A percentile compares a stretch with the other conserved stretches of the same genome.
These are phyloP conservation scores for Caenorhabditis brenneri DNA, from an alignment of 1,140 invertebrate species.

Conservation along the genomic window DNA sequence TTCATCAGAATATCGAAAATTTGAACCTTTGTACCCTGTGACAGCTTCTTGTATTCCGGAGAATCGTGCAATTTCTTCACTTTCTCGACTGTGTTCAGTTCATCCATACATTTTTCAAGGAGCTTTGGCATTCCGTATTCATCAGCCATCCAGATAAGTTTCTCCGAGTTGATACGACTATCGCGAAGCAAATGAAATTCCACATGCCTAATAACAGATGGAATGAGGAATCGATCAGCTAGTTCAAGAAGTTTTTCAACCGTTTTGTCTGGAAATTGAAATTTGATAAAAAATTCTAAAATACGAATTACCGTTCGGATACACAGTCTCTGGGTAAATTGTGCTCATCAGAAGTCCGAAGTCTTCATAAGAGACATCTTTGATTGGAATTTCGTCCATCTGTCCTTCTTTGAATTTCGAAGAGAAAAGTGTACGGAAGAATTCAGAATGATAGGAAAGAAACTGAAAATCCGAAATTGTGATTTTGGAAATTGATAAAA, in stretches of 20 bases:
- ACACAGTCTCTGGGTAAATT: neutral
- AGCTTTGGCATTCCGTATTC: neutral
- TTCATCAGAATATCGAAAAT: conserved; percentile 65
- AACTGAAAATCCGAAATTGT: too few relatives aligned
- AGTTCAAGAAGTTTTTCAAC: neutral
- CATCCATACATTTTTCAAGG: neutral
- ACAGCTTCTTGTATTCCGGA: neutral
- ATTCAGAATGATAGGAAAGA: too few relatives aligned
- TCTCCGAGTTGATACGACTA: neutral
- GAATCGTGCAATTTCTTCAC: neutral
- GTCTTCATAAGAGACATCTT: neutral
- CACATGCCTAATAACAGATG: neutral
- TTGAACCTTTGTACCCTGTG: neutral
- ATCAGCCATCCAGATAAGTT: neutral
- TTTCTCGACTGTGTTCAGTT: neutral
- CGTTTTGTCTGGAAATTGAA: too few relatives aligned
- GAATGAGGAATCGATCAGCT: neutral
- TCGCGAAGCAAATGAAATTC: neutral
- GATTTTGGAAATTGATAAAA: neutral
- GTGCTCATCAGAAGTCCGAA: neutral
- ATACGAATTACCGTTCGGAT: neutral
- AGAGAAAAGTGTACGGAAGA: too few relatives aligned
- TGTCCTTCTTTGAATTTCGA: too few relatives aligned
- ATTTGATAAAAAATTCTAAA: too few relatives aligned
- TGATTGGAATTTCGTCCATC: neutral